Conservation (phyloP, 1,140 invertebrate genomes). For the Bemisia tabaci region DNA sequence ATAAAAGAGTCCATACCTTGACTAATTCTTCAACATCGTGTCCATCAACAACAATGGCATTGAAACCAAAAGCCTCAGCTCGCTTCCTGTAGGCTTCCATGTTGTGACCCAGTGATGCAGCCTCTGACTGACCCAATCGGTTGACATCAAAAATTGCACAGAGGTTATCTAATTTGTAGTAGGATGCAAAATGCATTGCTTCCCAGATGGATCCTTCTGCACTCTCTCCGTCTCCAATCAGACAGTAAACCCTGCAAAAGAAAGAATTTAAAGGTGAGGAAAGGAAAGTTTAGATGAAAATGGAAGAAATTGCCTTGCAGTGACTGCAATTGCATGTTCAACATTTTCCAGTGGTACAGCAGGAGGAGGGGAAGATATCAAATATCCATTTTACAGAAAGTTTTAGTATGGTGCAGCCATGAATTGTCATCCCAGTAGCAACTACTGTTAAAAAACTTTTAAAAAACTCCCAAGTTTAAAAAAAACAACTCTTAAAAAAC, state of each 20-base stretch:
- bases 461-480: too few species aligned
- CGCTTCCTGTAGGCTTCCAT: constrained; percentile 79
- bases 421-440: too few species aligned
- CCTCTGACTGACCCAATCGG: constrained; percentile 89
- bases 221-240: constrained; percentile 95
- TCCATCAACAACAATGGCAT: constrained; percentile 89
- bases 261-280: too few species aligned
- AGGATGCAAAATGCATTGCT: constrained; percentile 83
- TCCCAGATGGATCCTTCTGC: constrained; percentile 99
- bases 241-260: constrained; percentile 70
- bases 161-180: constrained; percentile 94
- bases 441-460: too few species aligned
- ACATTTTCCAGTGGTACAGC: too few species aligned
- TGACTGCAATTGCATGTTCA: neutral
- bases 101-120: constrained; percentile 84
- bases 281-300: too few species aligned
- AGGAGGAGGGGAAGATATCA: too few species aligned
- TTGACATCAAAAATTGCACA: constrained; percentile 96
- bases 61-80: constrained; percentile 81
- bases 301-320: neutral
- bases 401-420: too few species aligned
- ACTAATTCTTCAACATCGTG: constrained; percentile 84
- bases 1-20: constrained; percentile 39
- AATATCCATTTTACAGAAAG: too few species aligned
- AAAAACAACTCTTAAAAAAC: too few species aligned